A percentile compares a stretch with the other conserved stretches of the same genome.
phyloP scores from a whole-genome alignment of 2,888 invertebrate species.

The Cerceris ruficornis region DNA sequence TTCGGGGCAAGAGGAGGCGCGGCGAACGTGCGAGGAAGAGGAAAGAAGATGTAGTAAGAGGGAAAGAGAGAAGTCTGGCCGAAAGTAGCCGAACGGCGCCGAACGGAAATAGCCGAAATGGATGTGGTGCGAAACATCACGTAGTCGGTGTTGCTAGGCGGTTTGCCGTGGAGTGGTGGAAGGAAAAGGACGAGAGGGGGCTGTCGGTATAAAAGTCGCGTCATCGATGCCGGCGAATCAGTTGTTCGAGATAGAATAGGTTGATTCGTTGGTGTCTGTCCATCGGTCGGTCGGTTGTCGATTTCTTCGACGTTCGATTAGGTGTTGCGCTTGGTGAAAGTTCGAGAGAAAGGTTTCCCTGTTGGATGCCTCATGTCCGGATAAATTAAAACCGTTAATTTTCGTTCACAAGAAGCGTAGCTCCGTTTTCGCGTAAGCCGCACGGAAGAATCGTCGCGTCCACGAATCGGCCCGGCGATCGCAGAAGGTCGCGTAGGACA shows the following conservation, averaged over 20 bases:
- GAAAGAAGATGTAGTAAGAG: not conserved
- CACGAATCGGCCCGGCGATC: not conserved
- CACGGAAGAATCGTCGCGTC: not conserved
- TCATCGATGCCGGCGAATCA: constrained; percentile 75
- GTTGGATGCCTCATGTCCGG: not conserved
- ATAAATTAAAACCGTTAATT: not conserved
- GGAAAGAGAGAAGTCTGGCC: constrained; percentile 28
- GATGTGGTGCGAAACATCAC: constrained; percentile 74
- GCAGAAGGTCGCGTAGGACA: not conserved
- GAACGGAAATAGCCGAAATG: constrained; percentile 66
- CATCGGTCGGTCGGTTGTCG: not conserved
- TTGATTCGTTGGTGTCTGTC: not conserved
- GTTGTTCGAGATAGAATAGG: constrained; percentile 57
- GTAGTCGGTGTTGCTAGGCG: constrained; percentile 80
- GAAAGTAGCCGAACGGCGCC: constrained; percentile 49
- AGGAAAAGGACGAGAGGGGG: constrained; percentile 57
- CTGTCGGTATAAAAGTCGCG: constrained; percentile 75
- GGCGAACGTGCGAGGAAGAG: constrained; percentile 16
- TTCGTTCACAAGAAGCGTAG: not conserved
- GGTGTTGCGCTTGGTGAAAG: constrained; percentile 50
- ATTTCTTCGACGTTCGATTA: not conserved
- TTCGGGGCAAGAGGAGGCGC: not conserved
- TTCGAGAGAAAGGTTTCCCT: constrained; percentile 24
- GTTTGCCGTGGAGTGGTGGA: constrained; percentile 63
- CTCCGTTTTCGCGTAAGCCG: no score